Conservation (phyloP, 2,888 invertebrate species). For the Seira ritae region DNA sequence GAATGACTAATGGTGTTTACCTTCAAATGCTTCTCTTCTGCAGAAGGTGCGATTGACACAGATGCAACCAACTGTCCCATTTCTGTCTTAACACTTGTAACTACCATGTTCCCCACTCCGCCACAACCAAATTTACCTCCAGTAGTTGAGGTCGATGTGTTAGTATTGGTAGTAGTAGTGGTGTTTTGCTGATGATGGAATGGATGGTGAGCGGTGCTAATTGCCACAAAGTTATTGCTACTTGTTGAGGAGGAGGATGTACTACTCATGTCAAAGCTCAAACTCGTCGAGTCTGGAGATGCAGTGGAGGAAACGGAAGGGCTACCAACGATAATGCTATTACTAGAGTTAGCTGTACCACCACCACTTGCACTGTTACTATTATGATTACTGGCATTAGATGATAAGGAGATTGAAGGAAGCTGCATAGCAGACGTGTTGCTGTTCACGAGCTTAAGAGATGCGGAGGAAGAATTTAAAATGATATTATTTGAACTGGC, state of each 20-base stretch:
- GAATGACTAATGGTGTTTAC: conserved; percentile 26
- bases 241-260: no score
- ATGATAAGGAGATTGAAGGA: background rate
- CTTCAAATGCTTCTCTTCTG: conserved; percentile 52
- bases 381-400: background rate
- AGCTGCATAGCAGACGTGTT: conserved; percentile 27
- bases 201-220: no score
- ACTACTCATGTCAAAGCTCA: conserved; percentile 45
- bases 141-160: conserved; percentile 24
- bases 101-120: conserved; percentile 35
- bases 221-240: no score
- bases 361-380: conserved; percentile 24
- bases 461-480: no score
- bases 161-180: conserved; percentile 27
- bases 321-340: conserved; percentile 46
- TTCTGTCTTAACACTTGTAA: conserved; percentile 58
- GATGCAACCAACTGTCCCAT: conserved; percentile 62
- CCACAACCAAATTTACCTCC: background rate
- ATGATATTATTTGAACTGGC: conserved; percentile 38
- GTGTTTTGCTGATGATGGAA: conserved; percentile 21
- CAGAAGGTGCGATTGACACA: conserved; percentile 40
- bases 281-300: conserved; percentile 59
- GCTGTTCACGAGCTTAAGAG: conserved; percentile 28
- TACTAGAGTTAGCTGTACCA: conserved; percentile 34
- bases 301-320: conserved; percentile 60